Percentiles rank a stretch among this genome's conserved stretches.
These are phyloP conservation scores for Nannobrachium achirus DNA, from an alignment of 2,113 vertebrate genomes.

Conservation along the genomic window DNA sequence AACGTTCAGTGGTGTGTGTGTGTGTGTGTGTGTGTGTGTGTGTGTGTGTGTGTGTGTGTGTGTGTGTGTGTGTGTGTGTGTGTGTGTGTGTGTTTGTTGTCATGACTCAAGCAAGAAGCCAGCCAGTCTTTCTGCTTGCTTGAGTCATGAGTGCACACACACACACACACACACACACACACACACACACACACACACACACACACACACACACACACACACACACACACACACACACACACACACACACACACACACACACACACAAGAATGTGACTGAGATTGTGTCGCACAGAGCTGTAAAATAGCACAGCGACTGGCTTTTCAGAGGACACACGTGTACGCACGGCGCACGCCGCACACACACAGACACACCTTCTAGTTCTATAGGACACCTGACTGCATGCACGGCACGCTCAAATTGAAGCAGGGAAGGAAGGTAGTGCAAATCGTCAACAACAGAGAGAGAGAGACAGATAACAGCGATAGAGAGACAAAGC, in stretches of 20 bases:
- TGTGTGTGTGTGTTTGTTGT: no score
- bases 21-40: neutral
- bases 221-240: no score
- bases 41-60: neutral
- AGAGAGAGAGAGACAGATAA: no score
- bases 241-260: no score
- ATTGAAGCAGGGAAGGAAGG: no score
- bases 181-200: no score
- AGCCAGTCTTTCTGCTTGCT: neutral
- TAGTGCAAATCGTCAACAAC: no score
- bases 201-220: no score
- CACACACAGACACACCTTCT: neutral
- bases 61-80: neutral
- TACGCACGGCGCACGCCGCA: neutral
- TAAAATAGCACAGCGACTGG: neutral
- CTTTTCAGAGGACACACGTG: neutral
- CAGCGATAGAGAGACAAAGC: no score
- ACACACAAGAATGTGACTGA: slow-evolving; percentile 13
- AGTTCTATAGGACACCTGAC: slow-evolving; percentile 1
- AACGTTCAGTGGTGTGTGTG: neutral
- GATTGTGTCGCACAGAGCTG: slow-evolving; percentile 35
- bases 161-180: no score
- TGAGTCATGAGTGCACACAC: neutral
- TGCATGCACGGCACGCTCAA: no score
- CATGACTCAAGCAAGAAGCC: neutral